Evolutionary conservation across 2,888 invertebrate genomes (phyloP), one percentile per base, ranked within the genome.

Genomic region (Acheta domesticus): DNA sequence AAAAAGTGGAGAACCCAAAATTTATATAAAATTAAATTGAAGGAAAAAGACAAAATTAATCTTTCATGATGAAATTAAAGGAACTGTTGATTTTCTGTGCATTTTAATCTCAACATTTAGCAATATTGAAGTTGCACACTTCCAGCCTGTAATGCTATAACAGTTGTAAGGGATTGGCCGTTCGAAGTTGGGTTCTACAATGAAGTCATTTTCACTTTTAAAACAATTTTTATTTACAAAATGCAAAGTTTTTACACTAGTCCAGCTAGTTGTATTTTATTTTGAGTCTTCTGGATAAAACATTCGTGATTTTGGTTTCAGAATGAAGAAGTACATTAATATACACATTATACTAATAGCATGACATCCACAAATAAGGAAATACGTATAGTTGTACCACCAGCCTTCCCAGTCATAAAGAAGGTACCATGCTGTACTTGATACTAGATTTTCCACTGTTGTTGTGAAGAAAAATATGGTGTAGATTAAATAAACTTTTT

Each of bases 381-480:
- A 89, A 83, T 92, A 91, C 78, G 92, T 88, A 84, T 91, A 94
- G 50, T 87, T 86, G 84, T 90, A 92, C 93, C 94, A 94, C 90
- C 93, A 94, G 82, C 90, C 90, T 74, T 90, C 89, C 84, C 92
- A 89, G 79, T 90, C 88, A 78, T 86, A 87, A 78, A 86, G 86
- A 81, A 88, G 84, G 83, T 88, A 91, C 94, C 94, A 95, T 76
- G 91, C 85, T n/a, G 91, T 86, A n/a, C 93, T 91, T 87, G 94
- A 91, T 21, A 89, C 84, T 76, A 92, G 87, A 84, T 92, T 93
- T 86, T 95, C 93, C 49, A 88, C 83, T 81, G 92, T 90, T 76
- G 92, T 90, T 76, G 93, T 87, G 78, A 90, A 85, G 84, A 93
- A 91, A 87, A 92, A 95, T 78, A 91, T 89, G 82, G 90, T 87